phyloP scores from a whole-genome alignment of 2,113 vertebrate species.

The Caloenas nicobarica region DNA sequence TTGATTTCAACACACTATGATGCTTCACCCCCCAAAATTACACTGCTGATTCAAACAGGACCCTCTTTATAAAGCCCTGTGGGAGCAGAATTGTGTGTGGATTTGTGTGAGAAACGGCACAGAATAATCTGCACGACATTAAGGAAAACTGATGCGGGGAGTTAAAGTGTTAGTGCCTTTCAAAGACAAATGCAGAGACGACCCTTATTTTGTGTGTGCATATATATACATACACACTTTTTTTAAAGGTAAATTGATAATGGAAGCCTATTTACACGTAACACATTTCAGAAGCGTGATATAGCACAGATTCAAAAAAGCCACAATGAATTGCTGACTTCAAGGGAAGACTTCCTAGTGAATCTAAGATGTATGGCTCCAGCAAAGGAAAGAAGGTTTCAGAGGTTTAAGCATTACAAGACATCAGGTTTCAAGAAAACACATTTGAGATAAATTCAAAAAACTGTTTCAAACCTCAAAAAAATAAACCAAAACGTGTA shows the following conservation, averaged over 20 bases:
- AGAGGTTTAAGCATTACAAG: background rate
- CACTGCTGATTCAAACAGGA: background rate
- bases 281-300: background rate
- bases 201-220: background rate
- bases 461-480: background rate
- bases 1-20: background rate
- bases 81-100: background rate
- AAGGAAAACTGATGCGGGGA: background rate
- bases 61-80: background rate
- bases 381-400: background rate
- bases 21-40: background rate
- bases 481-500: background rate
- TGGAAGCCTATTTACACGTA: background rate
- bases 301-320: background rate
- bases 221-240: too few relatives aligned
- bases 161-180: background rate
- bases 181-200: background rate
- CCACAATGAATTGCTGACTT: background rate
- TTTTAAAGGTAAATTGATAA: background rate
- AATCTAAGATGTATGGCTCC: background rate
- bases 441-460: background rate
- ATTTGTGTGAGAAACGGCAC: background rate
- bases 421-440: background rate
- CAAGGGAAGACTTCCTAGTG: background rate
- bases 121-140: background rate